Base-by-base conservation (phyloP, 2,113 vertebrate species). In the Theristicus caerulescens region DNA sequence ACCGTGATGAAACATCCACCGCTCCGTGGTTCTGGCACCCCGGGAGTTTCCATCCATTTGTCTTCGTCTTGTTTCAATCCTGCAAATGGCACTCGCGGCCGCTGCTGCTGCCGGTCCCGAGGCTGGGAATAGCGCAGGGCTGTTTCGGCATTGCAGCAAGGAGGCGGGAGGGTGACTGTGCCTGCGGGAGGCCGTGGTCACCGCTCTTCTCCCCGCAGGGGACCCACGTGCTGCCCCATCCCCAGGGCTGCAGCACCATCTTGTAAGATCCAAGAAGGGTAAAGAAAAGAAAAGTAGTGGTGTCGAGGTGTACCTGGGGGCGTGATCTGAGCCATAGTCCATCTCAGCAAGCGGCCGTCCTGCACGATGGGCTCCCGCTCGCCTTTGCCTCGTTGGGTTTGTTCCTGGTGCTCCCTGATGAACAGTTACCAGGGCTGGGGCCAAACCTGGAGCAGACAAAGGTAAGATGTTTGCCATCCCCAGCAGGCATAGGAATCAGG, bases 391-490 rank as follows among this genome's bases (percentile, higher is more conserved):
- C 7, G 1, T 55, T 4, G 1, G 8, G 10, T 47, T 73, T 59
- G 40, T 22, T 69, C 24, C 40, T 5, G 6, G n/a, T 12, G 22
- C 54, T 42, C 67, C 69, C 70, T 47, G 58, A 40, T 1, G 3
- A 70, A 64, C 20, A 69, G 34, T 38, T 7, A 27, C 27, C 1
- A 1, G 36, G 26, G 36, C 27, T 11, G 1, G 1, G 0, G 59
- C 59, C 38, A 61, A 10, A 36, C 11, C 21, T 16, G 38, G 5
- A 65, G 54, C 40, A 72, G 29, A 16, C 8, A 31, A 20, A 44
- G 27, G 62, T 59, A 10, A 64, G 62, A 46, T 3, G 31, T 32
- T n/a, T 54, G 49, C 47, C 61, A 52, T 42, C 46, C 20, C 52
- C 52, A 31, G 25, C 31, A 29, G 73, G 40, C 4, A 0, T 4